A percentile compares a stretch with the other conserved stretches of the same genome.
These are phyloP conservation scores for Parus major DNA, from an alignment of 2,113 vertebrate species.

Conservation along the genomic window DNA sequence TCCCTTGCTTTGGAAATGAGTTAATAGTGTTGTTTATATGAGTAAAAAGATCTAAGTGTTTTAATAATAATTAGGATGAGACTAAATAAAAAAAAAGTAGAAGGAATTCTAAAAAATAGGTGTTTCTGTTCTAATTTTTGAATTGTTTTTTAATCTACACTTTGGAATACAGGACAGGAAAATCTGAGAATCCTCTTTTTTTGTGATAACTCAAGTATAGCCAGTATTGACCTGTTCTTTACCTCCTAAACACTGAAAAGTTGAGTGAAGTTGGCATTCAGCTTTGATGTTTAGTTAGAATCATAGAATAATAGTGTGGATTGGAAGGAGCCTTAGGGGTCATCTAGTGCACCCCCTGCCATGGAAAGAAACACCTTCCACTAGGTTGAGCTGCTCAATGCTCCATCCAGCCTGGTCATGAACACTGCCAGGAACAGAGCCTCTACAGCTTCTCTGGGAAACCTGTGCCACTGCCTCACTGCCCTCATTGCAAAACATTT, in stretches of 20 bases:
- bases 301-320: background rate
- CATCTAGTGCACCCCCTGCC: background rate
- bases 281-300: background rate
- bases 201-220: background rate
- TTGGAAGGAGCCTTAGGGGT: background rate
- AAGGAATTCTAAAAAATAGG: background rate
- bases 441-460: background rate
- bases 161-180: background rate
- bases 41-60: background rate
- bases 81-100: background rate
- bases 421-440: background rate
- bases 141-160: background rate
- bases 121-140: background rate
- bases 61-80: background rate
- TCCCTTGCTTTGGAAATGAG: background rate
- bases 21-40: background rate
- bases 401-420: background rate
- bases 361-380: background rate
- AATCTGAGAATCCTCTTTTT: background rate
- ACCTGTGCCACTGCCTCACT: background rate
- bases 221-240: background rate
- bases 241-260: background rate
- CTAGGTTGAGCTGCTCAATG: background rate
- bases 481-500: background rate
- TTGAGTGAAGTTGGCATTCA: background rate